Conservation (phyloP, 2,113 vertebrate species). For the Oriolus oriolus region DNA sequence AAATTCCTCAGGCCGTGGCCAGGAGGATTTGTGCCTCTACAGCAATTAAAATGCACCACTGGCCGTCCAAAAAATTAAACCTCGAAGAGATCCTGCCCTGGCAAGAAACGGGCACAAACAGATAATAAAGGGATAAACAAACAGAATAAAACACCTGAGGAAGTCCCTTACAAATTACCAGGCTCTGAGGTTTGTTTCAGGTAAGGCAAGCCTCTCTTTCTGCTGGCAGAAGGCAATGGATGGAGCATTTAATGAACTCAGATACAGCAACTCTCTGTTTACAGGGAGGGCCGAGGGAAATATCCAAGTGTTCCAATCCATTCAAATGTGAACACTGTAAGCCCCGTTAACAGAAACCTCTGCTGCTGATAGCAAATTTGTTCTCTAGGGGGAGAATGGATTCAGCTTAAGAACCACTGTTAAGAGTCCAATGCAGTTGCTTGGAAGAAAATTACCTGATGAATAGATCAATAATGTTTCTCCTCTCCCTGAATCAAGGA, state of each 20-base stretch:
- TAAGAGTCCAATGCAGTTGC: not conserved
- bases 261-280: not conserved
- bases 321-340: not conserved
- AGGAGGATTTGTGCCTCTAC: not conserved
- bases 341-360: not conserved
- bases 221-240: not conserved
- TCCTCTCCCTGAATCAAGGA: not conserved
- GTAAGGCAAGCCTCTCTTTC: not conserved
- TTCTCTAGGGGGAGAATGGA: not conserved
- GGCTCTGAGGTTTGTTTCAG: not conserved
- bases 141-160: not conserved
- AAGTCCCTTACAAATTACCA: not conserved
- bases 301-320: not conserved
- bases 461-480: slow-evolving; percentile 52
- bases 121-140: not conserved
- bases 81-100: not conserved
- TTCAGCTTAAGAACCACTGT: not conserved
- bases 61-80: not conserved
- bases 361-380: slow-evolving; percentile 5
- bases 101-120: not conserved
- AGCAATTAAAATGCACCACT: not conserved
- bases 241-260: not conserved
- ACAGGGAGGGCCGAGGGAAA: not conserved
- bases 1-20: not conserved
- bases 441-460: slow-evolving; percentile 45